Base-by-base conservation (phyloP, 2,797 vertebrate genomes). In the Coranthus polyacanthus region DNA sequence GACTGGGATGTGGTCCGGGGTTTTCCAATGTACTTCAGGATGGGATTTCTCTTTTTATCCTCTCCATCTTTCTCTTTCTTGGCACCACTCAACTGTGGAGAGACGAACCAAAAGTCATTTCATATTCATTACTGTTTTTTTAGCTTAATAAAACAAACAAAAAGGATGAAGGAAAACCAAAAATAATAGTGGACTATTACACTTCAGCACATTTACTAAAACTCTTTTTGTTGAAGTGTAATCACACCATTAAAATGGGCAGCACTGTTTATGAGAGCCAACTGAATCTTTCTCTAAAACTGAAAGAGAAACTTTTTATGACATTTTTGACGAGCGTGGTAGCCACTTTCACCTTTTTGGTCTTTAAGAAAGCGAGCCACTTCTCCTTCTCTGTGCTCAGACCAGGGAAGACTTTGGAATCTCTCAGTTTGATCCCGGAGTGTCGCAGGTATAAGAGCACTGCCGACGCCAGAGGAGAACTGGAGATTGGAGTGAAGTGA, bases 1-100 rank as follows among this genome's bases (percentile, higher is more conserved):
- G 95, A 97, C 83, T 97, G 97, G 2, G 96, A 95, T 0, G 94
- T 89, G 85, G 76, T 89, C 70, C 94, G 93, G 29, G 97, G 96
- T 82, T 99, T 99, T 68, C 93, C 95, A 2, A 99, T 98, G 87
- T 98, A 98, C 79, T 96, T 98, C 75, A 99, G 92, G 84, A 99
- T 96, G 32, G 97, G 96, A 72, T 98, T 98, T 34, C 95, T 92
- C 79, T 94, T 96, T 89, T 93, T 96, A 75, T 98, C 96, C 43
- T 98, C 96, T 55, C 93, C 88, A 15, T 97, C 95, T 62, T 94
- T 96, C 37, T 98, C 94, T 56, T 91, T 92, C 78, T 89, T 94
- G 4, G 45, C 42, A 0, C 91, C 74, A 43, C 82, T 91, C 49
- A 89, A 86, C 91, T 94, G 88, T 2, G 22, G 51, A 56, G 21